These are phyloP conservation scores for Agapostemon virescens DNA, from an alignment of 2,888 invertebrate species.

Conservation along the genomic window DNA sequence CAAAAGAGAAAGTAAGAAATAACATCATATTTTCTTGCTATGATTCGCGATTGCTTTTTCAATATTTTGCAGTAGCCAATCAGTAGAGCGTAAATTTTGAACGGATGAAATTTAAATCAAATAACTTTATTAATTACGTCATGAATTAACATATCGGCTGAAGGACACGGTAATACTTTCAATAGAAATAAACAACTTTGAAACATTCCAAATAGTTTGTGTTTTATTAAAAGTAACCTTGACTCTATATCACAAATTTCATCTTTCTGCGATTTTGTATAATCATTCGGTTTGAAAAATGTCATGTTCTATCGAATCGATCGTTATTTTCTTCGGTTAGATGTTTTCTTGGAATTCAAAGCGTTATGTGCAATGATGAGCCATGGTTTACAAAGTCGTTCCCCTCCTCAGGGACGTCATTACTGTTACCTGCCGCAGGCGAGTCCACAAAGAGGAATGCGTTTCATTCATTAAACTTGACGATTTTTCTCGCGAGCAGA, in stretches of 20 bases:
- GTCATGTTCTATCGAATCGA: not conserved
- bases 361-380: constrained; percentile 9
- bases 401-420: constrained; percentile 45
- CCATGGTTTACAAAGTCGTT: constrained; percentile 35
- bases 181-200: too few relatives aligned
- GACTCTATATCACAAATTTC: too few relatives aligned
- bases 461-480: constrained; percentile 49
- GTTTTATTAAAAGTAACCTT: too few relatives aligned
- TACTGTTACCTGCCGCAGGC: constrained; percentile 40
- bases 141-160: too few relatives aligned
- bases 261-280: too few relatives aligned
- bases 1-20: too few relatives aligned
- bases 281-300: not conserved
- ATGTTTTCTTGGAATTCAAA: constrained; percentile 6
- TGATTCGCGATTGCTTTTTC: too few relatives aligned
- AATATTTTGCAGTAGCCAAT: not conserved
- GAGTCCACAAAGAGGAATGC: constrained; percentile 35
- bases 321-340: not conserved
- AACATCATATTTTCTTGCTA: too few relatives aligned
- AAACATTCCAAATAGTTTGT: too few relatives aligned
- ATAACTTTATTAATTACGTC: too few relatives aligned
- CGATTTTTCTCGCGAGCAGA: constrained; percentile 23
- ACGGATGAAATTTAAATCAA: too few relatives aligned
- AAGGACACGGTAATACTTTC: too few relatives aligned
- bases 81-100: not conserved